phyloP scores from a whole-genome alignment of 2,113 vertebrate species.

The Podilymbus podiceps region DNA sequence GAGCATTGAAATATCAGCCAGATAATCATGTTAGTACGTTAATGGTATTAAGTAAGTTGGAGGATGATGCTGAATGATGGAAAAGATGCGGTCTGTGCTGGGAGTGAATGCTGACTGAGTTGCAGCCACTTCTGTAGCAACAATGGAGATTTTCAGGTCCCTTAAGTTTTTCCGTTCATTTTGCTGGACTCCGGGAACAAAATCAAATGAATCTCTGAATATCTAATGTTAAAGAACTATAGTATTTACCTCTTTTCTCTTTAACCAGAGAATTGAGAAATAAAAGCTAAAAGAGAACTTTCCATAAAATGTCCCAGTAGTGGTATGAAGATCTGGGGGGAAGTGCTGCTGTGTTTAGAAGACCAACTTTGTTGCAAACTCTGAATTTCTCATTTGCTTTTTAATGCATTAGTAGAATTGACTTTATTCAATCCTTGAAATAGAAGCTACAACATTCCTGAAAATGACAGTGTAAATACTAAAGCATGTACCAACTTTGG shows the following conservation, averaged over 20 bases:
- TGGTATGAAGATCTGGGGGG: not conserved
- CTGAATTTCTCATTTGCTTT: not conserved
- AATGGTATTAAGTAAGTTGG: not conserved
- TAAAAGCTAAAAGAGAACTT: not conserved
- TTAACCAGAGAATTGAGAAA: no score
- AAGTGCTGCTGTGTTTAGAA: not conserved
- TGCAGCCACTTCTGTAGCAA: not conserved
- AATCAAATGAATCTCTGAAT: not conserved
- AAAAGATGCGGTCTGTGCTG: not conserved
- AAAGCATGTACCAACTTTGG: not conserved
- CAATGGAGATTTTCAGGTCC: fast-evolving
- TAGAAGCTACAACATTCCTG: not conserved
- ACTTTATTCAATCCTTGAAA: not conserved
- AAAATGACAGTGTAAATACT: not conserved
- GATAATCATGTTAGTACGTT: not conserved
- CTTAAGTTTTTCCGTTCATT: not conserved
- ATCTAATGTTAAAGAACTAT: not conserved
- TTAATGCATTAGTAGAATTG: not conserved
- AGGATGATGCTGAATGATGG: not conserved
- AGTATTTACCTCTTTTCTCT: not conserved
- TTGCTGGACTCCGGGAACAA: not conserved
- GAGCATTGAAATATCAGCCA: not conserved
- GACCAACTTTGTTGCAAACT: not conserved
- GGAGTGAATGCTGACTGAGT: not conserved
- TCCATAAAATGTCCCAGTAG: not conserved